phyloP scores from a whole-genome alignment of 2,113 vertebrate genomes.

The Macaca mulatta region DNA sequence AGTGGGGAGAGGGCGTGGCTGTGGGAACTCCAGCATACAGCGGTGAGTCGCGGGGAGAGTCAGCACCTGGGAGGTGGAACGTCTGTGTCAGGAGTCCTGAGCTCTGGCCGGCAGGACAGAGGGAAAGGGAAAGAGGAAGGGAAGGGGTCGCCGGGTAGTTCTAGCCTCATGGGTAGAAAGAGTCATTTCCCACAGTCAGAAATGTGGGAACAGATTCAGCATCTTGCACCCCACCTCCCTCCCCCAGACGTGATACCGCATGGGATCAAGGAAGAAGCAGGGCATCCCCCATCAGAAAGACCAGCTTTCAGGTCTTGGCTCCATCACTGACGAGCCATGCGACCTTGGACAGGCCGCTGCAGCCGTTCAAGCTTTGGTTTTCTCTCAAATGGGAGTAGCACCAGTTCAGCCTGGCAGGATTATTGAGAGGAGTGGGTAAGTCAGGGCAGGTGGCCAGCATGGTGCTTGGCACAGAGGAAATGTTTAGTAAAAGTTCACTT shows the following conservation, averaged over 20 bases:
- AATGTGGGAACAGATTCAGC: background rate
- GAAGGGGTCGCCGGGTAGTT: background rate
- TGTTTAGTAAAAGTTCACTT: background rate
- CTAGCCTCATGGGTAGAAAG: background rate
- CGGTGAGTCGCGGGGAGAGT: background rate
- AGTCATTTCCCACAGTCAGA: background rate
- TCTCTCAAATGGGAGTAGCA: background rate
- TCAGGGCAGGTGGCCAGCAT: background rate
- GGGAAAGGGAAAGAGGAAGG: too few species aligned
- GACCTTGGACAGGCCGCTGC: background rate
- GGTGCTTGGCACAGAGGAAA: background rate
- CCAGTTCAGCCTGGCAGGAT: background rate
- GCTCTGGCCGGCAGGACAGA: background rate
- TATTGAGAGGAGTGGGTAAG: background rate
- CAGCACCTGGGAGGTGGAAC: background rate
- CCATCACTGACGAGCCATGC: background rate
- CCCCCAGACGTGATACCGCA: background rate
- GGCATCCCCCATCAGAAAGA: background rate
- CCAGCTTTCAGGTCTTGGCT: background rate
- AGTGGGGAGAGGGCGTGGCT: constrained; percentile 38
- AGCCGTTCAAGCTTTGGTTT: background rate
- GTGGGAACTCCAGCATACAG: background rate
- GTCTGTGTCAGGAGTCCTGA: constrained; percentile 61
- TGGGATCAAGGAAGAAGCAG: background rate
- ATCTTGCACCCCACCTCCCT: fast-evolving